phyloP scores from a whole-genome alignment of 2,888 invertebrate genomes.

The Melieria picta region DNA sequence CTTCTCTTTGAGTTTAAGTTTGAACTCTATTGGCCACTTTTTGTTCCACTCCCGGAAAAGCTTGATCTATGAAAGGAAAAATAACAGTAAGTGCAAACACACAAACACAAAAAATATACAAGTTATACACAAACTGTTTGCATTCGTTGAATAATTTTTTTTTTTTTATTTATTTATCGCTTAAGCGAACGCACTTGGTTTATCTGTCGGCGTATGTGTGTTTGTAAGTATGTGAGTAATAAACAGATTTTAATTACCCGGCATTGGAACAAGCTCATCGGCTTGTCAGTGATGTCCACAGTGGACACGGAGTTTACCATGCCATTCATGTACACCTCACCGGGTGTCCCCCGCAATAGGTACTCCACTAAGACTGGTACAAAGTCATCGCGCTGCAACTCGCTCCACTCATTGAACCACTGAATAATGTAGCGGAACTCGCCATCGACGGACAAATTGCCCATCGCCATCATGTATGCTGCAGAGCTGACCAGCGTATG shows the following conservation, averaged over 20 bases:
- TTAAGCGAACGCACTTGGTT: no score
- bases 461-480: conserved; percentile 50
- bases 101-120: conserved; percentile 1
- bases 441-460: conserved; percentile 73
- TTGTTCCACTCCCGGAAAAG: conserved; percentile 86
- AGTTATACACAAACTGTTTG: no score
- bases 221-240: no score
- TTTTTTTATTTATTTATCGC: no score
- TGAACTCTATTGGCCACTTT: conserved; percentile 80
- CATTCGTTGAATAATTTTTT: no score
- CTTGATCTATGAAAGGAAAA: conserved; percentile 72
- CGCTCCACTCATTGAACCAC: conserved; percentile 92
- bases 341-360: conserved; percentile 45
- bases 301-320: conserved; percentile 75
- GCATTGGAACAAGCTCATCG: conserved; percentile 84
- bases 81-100: conserved; percentile 5
- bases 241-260: conserved; percentile 69
- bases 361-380: conserved; percentile 77
- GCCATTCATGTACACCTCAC: conserved; percentile 74
- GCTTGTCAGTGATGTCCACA: conserved; percentile 77
- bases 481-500: no score
- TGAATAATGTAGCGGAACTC: conserved; percentile 84
- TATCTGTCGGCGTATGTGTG: conserved; percentile 21
- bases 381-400: conserved; percentile 86
- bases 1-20: conserved; percentile 75